phyloP scores from a whole-genome alignment of 2,113 vertebrate genomes.

The Limnothrissa miodon region DNA sequence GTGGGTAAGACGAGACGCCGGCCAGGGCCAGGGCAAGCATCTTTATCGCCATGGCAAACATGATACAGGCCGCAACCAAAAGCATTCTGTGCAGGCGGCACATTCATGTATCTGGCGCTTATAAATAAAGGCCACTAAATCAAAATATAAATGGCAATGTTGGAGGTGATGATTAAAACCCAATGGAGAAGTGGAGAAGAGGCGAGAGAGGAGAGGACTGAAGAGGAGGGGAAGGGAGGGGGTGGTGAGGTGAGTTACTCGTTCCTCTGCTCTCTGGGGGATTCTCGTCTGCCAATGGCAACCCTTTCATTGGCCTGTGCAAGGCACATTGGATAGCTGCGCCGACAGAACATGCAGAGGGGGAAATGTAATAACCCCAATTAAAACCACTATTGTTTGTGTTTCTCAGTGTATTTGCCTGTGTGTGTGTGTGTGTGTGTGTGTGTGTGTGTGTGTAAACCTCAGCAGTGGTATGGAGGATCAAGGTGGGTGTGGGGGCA shows the following conservation, averaged over 20 bases:
- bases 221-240: not conserved
- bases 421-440: not conserved
- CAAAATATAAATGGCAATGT: conserved; percentile 63
- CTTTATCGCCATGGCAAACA: conserved; percentile 34
- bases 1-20: conserved; percentile 62
- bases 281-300: not conserved
- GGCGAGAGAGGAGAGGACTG: conserved; percentile 35
- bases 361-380: conserved; percentile 12
- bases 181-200: conserved; percentile 48
- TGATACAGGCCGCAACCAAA: conserved; percentile 20
- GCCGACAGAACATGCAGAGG: not conserved
- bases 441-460: not conserved
- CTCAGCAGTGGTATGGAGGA: not conserved
- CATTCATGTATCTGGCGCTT: conserved; percentile 57
- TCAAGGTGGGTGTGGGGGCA: not conserved
- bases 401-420: not conserved
- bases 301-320: not conserved
- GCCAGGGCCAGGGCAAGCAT: conserved; percentile 25
- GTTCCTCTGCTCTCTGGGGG: not conserved
- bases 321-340: not conserved
- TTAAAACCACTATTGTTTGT: not conserved
- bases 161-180: conserved; percentile 65
- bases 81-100: conserved; percentile 32
- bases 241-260: not conserved
- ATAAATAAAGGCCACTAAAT: conserved; percentile 73